Conservation (phyloP, 2,888 invertebrate species). For the Patella pellucida region DNA sequence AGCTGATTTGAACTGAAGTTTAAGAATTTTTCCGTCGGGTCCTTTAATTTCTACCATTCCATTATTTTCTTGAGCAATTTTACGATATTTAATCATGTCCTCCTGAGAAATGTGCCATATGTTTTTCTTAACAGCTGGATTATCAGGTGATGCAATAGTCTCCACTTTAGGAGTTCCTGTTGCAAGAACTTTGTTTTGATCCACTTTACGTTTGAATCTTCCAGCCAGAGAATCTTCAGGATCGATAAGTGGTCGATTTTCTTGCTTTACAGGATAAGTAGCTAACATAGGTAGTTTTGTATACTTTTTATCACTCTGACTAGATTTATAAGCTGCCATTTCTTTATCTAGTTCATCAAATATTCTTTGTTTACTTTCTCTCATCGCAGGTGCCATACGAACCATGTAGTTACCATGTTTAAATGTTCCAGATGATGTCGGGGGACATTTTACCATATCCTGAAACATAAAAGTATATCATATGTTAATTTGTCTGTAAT, state of each 20-base stretch:
- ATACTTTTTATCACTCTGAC: not conserved
- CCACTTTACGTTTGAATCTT: slow-evolving; percentile 5
- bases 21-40: not conserved
- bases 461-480: not conserved
- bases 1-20: not conserved
- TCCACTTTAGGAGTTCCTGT: not conserved
- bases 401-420: slow-evolving; percentile 8
- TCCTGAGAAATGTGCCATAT: slow-evolving; percentile 3
- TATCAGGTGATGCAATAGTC: not conserved
- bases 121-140: slow-evolving; percentile 4
- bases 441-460: slow-evolving; percentile 1
- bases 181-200: not conserved
- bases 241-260: not conserved
- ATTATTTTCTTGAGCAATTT: not conserved
- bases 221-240: not conserved
- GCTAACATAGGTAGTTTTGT: not conserved
- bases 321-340: not conserved
- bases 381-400: not conserved
- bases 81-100: not conserved
- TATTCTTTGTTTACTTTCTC: not conserved
- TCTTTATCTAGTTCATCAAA: not conserved
- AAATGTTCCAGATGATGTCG: not conserved
- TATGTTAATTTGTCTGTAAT: not conserved
- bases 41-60: not conserved
- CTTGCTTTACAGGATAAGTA: not conserved